A percentile compares a stretch with the other conserved stretches of the same genome.
Evolutionary conservation across 2,797 vertebrate genomes (phyloP).

Genomic region (Pseudocheirus occidentalis): DNA sequence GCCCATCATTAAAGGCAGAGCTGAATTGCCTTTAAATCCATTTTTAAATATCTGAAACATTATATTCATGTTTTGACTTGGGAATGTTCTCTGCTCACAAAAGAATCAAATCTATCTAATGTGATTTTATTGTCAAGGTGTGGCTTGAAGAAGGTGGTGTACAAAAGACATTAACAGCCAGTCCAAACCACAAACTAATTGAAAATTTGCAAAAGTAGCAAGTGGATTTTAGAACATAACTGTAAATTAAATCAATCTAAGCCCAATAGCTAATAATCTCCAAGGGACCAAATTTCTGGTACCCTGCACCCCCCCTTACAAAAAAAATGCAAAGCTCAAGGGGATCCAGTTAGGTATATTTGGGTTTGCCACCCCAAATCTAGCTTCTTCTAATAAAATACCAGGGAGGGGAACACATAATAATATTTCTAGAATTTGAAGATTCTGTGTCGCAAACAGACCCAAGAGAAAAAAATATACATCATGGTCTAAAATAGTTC

Average conservation of each 20-base stretch:
- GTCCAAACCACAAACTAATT: slow-evolving; percentile 40
- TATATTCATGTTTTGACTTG: slow-evolving; percentile 3
- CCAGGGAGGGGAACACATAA: slow-evolving; percentile 9
- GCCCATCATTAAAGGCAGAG: slow-evolving; percentile 12
- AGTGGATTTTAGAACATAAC: slow-evolving; percentile 24
- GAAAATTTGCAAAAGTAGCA: slow-evolving; percentile 37
- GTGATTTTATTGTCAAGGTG: slow-evolving; percentile 47
- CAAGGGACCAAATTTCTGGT: slow-evolving; percentile 6
- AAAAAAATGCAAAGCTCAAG: slow-evolving; percentile 32
- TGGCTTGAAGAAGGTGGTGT: slow-evolving; percentile 53
- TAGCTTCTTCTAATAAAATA: slow-evolving; percentile 44
- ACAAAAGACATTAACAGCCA: slow-evolving; percentile 20
- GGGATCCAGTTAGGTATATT: not conserved
- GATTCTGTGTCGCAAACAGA: not conserved
- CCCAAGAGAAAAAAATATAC: slow-evolving; percentile 24
- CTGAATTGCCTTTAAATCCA: slow-evolving; percentile 1
- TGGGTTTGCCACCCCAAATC: slow-evolving; percentile 42
- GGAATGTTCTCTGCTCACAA: not conserved
- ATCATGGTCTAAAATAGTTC: not conserved
- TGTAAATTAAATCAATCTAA: slow-evolving; percentile 57
- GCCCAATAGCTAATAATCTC: slow-evolving; percentile 36
- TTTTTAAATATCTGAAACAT: slow-evolving; percentile 19
- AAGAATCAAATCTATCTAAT: slow-evolving; percentile 30
- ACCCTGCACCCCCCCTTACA: too few species aligned
- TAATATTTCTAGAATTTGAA: slow-evolving; percentile 32